Base-by-base conservation (phyloP, 2,113 vertebrate species). In the Urocitellus parryii region DNA sequence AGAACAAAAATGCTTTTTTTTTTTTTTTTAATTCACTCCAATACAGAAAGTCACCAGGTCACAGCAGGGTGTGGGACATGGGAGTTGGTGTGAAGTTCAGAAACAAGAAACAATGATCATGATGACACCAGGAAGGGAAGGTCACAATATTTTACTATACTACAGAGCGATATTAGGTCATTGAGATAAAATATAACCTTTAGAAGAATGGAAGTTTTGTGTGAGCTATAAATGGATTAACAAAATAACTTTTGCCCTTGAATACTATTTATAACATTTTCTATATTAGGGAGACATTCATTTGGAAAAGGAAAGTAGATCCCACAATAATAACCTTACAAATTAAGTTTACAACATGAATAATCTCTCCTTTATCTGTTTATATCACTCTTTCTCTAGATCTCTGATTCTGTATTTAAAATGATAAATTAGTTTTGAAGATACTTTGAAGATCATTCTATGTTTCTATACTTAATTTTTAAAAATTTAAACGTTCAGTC, bases 271-370 rank as follows among this genome's bases (percentile, higher is more conserved):
- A 70, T n/a, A 70, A 18, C 34, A n/a, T 34, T 70, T 8, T n/a
- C 67, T 70, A 3, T 70, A 70, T 70, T n/a, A 96, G 22, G 27
- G 10, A 42, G 27, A 2, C 25, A 51, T 79, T 90, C 2, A 39
- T 76, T 53, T 88, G 58, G 17, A 17, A 37, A 90, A 88, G 91
- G 20, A 5, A 95, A 78, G 20, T 56, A 24, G 29, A 24, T 85
- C 18, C n/a, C 7, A 42, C 5, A 92, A 11, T 61, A 42, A n/a
- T 77, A 76, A 63, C 6, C 13, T n/a, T 76, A 78, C 20, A 81
- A 73, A 48, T 93, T 63, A 93, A 79, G 13, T 86, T 91, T 92
- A 72, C 94, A 94, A 8, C 12, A 45, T 93, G n/a, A 74, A 58
- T 72, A 39, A 73, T 27, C 18, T 88, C 8, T 68, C 2, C 22